Base-by-base conservation (phyloP, 2,888 invertebrate species). In the Anagyrus pseudococci region DNA sequence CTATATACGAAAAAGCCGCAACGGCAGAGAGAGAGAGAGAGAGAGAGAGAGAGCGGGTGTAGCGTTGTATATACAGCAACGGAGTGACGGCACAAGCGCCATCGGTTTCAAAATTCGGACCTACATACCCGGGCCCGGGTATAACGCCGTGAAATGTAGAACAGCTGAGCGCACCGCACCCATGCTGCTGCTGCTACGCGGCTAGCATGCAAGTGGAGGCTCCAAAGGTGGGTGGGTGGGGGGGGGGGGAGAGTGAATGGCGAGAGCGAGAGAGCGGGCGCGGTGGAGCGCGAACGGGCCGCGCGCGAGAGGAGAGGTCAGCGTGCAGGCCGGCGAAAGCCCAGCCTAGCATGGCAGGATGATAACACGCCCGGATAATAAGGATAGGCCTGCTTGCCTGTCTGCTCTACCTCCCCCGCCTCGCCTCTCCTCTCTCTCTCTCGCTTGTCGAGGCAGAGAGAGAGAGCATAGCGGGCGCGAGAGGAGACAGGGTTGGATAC, bases 331-430 rank as follows among this genome's bases (percentile, higher is more conserved):
- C 22, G 20, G 67, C 71, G 68, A 72, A 72, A 73, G 71, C 70
- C 71, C 69, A 73, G 65, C 74, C n/a, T n/a, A 70, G 71, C 76
- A 69, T 72, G 70, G 73, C 73, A 76, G 74, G 75, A 78, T 77
- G 77, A 79, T 78, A 79, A 77, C 77, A 77, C 77, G 77, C 76
- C 77, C 77, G 78, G 79, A 77, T 79, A 80, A 79, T 78, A 77
- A 78, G 77, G 76, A 78, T 76, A 71, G 68, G 64, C 62, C n/a
- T n/a, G n/a, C 67, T 26, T 58, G 52, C 58, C 58, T 56, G 62
- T 61, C 58, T 63, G 64, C 55, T 49, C 37, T 49, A 43, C 33
- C 19, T 43, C 10, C 10, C 29, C n/a, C n/a, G n/a, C 62, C 67
- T 26, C 60, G 52, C 58, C 58, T 56, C 62, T 61, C 58, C 64